Evolutionary conservation across 1,140 invertebrate genomes (phyloP), one percentile per base, ranked within the genome.

Genomic region (Chelonus insularis): DNA sequence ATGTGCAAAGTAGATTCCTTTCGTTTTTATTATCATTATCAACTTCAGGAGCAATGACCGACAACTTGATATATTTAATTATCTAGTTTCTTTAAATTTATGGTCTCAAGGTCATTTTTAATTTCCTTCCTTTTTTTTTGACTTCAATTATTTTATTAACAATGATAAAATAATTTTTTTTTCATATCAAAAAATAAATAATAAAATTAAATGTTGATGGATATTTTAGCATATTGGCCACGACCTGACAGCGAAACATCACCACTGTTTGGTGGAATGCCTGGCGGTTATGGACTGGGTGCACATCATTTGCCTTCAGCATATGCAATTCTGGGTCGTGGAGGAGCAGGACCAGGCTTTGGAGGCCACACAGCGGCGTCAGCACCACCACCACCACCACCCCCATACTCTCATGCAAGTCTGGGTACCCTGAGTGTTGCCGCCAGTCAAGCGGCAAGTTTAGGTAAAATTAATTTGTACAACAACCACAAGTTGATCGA

Each of bases 371-470:
- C 87, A 71, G 76, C 84, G 39, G 73, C 78, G 37, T 80, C 83
- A 14, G 83, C 70, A 68, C 84, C 74, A 55, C 78, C 64, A 60
- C 64, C 77, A 60, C 64, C 77, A 41, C 80, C 80, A 70, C 83
- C 71, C 62, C 81, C 68, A 64, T 83, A 73, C 65, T 82, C 71
- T 34, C 83, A 76, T 77, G 82, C 75, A 57, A 78, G 75, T 72
- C 86, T 88, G 56, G 89, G 88, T 58, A 91, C 90, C 39, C 84
- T 92, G 64, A 89, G 89, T 61, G 90, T 91, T 57, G 90, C 89
- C 23, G 91, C 90, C 55, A 91, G 87, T 75, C 91, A 92, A 79
- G 90, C 90, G 23, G 90, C 90, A 32, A 91, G 88, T 71, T 79
- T 93, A 66, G 86, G 86, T 71, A 86, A 87, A 29, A 29, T 29